Evolutionary conservation across 1,140 invertebrate genomes (phyloP).

Genomic region (Adelges cooleyi): DNA sequence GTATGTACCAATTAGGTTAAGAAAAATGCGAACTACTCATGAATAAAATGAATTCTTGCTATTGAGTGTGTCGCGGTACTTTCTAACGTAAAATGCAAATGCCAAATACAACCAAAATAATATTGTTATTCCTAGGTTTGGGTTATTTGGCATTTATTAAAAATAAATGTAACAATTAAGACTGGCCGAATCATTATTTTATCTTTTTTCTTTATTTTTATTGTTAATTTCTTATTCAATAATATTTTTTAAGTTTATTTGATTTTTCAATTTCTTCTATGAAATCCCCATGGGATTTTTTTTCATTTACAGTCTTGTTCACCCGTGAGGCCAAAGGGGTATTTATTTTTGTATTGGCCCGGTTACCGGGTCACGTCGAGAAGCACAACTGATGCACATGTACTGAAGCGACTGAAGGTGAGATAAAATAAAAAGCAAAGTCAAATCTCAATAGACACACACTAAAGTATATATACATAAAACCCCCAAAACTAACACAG

Average conservation of each 20-base stretch:
- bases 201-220: not conserved
- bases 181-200: slow-evolving; percentile 10
- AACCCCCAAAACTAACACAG: too few species aligned
- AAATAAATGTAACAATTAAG: slow-evolving; percentile 1
- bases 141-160: slow-evolving; percentile 20
- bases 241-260: too few species aligned
- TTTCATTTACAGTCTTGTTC: slow-evolving; percentile 27
- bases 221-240: too few species aligned
- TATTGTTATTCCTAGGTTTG: slow-evolving; percentile 18
- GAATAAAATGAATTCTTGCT: slow-evolving; percentile 1
- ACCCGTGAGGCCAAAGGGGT: slow-evolving; percentile 19
- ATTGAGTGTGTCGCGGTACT: too few species aligned
- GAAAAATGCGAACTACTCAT: slow-evolving; percentile 4
- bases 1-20: slow-evolving; percentile 1
- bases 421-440: slow-evolving; percentile 9
- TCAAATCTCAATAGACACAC: too few species aligned
- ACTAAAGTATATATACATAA: too few species aligned
- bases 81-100: slow-evolving; percentile 10
- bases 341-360: slow-evolving; percentile 21
- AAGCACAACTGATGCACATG: slow-evolving; percentile 19
- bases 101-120: slow-evolving; percentile 26
- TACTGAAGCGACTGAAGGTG: slow-evolving; percentile 18
- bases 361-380: slow-evolving; percentile 16
- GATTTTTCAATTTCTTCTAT: slow-evolving; percentile 20
- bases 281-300: slow-evolving; percentile 20